Evolutionary conservation across 2,888 invertebrate genomes (phyloP), one percentile per base, ranked within the genome.

Genomic region (Eupithecia subumbrata): DNA sequence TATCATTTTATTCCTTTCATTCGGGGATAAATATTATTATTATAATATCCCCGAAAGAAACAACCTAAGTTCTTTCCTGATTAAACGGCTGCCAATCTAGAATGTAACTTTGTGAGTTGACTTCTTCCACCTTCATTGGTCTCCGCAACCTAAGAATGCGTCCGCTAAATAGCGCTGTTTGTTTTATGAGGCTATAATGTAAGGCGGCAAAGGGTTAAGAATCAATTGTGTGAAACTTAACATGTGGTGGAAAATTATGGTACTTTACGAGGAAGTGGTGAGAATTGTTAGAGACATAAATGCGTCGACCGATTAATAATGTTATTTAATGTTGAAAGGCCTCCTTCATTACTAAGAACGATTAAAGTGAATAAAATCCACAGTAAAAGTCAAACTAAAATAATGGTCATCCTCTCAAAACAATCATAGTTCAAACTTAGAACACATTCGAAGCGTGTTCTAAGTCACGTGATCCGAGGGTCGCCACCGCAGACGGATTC

Each of bases 401-500:
- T 0, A 60, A 25, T 16, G 37, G 18, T 14, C 63, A 1, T 14
- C 9, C 2, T 48, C 18, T 48, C 52, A 34, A 64, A 64, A 34
- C 64, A 40, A 37, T 67, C 9, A 43, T 14, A 68, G 9, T 40
- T 68, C 40, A 68, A 25, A 68, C 52, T 74, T 34, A 9, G 71
- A 73, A 74, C 66, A 72, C 69, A 74, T 76, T 74, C 40, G 71
- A 43, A 56, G 52, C 34, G 56, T 48, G 37, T 56, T 56, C 56
- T 56, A 14, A 75, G 68, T 77, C 75, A 77, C 77, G 75, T 75
- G 77, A 75, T 67, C 37, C 81, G 43, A 72, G 83, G 87, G 86
- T 87, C 84, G 85, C 84, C 81, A 86, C 88, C 88, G 87, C 90
- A 89, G 84, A 87, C 87, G 78, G 76, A 84, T 88, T 89, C 84